phyloP scores from a whole-genome alignment of 2,888 invertebrate genomes.

The Rhaphigaster nebulosa region DNA sequence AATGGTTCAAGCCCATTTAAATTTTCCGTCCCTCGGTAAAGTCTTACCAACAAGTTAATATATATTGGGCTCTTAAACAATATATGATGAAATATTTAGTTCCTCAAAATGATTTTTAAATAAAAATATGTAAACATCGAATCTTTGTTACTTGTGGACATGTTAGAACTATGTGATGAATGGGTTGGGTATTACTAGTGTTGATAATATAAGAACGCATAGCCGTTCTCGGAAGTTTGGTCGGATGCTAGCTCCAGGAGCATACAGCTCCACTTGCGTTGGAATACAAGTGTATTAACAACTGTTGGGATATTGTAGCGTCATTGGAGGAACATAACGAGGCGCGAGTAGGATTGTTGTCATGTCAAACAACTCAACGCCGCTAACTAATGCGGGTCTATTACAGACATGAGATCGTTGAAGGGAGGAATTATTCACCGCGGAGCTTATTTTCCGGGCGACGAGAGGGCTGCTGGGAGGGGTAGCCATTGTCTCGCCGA shows the following conservation, averaged over 20 bases:
- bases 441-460: slow-evolving; percentile 37
- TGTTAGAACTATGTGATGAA: no score
- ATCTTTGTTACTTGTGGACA: no score
- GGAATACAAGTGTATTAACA: not conserved
- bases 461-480: slow-evolving; percentile 18
- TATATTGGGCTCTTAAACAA: no score
- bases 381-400: slow-evolving; percentile 39
- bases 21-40: no score
- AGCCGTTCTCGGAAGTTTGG: not conserved
- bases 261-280: not conserved
- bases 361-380: not conserved
- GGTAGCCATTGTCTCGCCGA: not conserved
- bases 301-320: not conserved
- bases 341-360: slow-evolving; percentile 21
- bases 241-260: not conserved
- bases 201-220: no score
- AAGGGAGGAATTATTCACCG: slow-evolving; percentile 41
- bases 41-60: no score
- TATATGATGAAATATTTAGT: no score
- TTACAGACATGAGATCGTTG: not conserved
- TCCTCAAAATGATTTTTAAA: no score
- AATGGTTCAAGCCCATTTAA: no score
- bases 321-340: not conserved
- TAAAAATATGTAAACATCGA: no score
- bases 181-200: no score